Evolutionary conservation across 35 echinoderm and acorn worm genomes (phyloP).

Genomic region (Ptychodera flava): DNA sequence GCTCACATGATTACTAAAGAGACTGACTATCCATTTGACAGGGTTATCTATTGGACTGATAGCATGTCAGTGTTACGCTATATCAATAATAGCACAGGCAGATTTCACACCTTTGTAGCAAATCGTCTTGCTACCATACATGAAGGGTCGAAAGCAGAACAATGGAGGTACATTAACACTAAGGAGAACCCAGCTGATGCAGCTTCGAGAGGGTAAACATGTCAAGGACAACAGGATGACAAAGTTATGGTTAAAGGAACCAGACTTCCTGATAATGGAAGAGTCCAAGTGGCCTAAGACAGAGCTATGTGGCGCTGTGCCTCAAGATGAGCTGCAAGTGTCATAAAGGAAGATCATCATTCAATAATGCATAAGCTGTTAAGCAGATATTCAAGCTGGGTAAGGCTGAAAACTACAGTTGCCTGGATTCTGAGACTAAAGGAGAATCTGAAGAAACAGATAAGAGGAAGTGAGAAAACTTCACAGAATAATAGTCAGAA

Average conservation of each 20-base stretch:
- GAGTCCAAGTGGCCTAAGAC: not conserved
- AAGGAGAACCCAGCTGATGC: not conserved
- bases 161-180: not conserved
- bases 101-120: constrained; percentile 1
- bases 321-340: not conserved
- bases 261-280: not conserved
- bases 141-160: not conserved
- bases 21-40: constrained; percentile 7
- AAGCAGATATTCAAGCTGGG: not conserved
- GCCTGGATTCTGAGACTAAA: not conserved
- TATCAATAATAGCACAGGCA: not conserved
- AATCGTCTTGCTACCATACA: not conserved
- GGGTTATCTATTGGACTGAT: not conserved
- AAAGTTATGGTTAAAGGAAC: not conserved
- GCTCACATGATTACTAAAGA: constrained; percentile 5
- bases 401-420: not conserved
- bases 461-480: not conserved
- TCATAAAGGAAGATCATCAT: not conserved
- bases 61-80: not conserved
- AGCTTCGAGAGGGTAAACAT: not conserved
- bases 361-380: not conserved
- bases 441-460: not conserved
- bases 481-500: not conserved
- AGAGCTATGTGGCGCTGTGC: not conserved
- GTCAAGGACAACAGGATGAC: not conserved